phyloP scores from a whole-genome alignment of 2,888 invertebrate genomes.

The Chloroclysta siterata region DNA sequence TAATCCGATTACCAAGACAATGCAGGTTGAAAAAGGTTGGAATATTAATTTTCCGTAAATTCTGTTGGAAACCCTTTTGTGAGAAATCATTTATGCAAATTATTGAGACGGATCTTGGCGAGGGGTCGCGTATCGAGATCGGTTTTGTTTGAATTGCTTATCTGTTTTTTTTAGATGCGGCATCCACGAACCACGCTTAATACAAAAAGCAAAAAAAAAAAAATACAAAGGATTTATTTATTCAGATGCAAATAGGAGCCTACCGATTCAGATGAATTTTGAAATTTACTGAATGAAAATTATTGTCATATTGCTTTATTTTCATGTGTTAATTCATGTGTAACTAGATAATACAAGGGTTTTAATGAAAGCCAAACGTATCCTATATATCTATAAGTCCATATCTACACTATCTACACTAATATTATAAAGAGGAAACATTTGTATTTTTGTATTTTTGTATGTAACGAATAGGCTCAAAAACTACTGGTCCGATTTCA shows the following conservation, averaged over 20 bases:
- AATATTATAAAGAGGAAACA: too few species aligned
- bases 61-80: conserved; percentile 41
- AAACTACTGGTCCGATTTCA: too few species aligned
- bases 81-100: conserved; percentile 45
- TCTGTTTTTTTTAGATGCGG: conserved; percentile 45
- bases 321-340: too few species aligned
- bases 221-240: conserved; percentile 50
- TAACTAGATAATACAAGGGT: too few species aligned
- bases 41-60: conserved; percentile 49
- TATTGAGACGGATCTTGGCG: conserved; percentile 34
- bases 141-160: conserved; percentile 44
- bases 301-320: neutral
- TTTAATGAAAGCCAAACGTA: too few species aligned
- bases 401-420: too few species aligned
- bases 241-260: conserved; percentile 51
- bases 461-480: too few species aligned
- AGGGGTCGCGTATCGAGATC: conserved; percentile 27
- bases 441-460: too few species aligned
- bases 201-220: conserved; percentile 27
- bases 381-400: too few species aligned
- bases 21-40: conserved; percentile 47
- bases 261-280: conserved; percentile 36
- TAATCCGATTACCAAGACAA: conserved; percentile 53
- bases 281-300: neutral
- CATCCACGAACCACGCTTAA: conserved; percentile 36